These are phyloP conservation scores for Lamprologus callipterus DNA, from an alignment of 2,113 vertebrate species.

Conservation along the genomic window DNA sequence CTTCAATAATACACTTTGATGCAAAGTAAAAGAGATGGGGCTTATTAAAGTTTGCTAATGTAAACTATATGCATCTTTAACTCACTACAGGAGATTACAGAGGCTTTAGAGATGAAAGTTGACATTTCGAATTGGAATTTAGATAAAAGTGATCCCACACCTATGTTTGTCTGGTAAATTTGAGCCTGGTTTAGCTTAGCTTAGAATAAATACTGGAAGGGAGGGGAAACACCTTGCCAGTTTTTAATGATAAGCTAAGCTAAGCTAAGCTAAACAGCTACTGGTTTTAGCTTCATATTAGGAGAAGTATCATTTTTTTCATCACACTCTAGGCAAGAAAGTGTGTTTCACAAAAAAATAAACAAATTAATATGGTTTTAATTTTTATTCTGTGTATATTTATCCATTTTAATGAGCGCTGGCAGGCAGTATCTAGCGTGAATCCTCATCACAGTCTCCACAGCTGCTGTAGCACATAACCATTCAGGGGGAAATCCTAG, in stretches of 20 bases:
- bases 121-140: neutral
- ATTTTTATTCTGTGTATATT: neutral
- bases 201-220: neutral
- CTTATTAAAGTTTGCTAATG: neutral
- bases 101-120: neutral
- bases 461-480: neutral
- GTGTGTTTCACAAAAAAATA: neutral
- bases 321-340: neutral
- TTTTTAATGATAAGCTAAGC: neutral
- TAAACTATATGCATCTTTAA: neutral
- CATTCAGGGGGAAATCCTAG: constrained; percentile 8
- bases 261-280: neutral
- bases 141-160: neutral
- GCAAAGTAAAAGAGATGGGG: neutral
- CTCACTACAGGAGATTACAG: neutral
- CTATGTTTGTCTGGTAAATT: neutral
- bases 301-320: neutral
- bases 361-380: neutral
- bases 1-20: neutral
- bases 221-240: neutral
- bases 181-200: neutral
- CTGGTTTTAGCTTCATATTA: neutral
- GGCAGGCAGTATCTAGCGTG: neutral
- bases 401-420: neutral
- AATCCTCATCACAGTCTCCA: neutral